Base-by-base conservation (phyloP, 2,888 invertebrate genomes). In the Sthenelais limicola region DNA sequence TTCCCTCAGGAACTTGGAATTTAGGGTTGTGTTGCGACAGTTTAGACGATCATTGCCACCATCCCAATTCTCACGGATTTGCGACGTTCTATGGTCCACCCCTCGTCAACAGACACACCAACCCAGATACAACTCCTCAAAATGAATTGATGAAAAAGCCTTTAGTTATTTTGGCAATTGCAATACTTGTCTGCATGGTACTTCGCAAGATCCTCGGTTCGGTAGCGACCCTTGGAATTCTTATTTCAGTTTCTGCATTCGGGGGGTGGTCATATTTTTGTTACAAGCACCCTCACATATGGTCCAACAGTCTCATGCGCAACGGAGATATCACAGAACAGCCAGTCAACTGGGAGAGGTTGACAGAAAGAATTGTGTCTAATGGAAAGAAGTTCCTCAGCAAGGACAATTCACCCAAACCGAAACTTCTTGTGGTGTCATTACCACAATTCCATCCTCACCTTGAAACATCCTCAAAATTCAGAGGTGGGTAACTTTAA, bases 1-100 rank as follows among this genome's bases (percentile, higher is more conserved):
- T 43, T 49, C 5, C n/a, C 43, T 33, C 35, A 62, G 62, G 62
- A 24, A 62, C 35, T 21, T 62, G 62, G 62, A 62, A 62, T 26
- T 28, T 62, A 15, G 62, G 62, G 12, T 38, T 62, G 35, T 38
- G 62, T 28, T 62, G 62, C 43, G 9, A 33, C 1, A 12, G 38
- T 0, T 28, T 38, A 1, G 62, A 35, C 12, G 62, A 62, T 43
- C 38, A 38, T 35, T 62, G 62, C 38, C 62, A 62, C 38, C 62
- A 62, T 18, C 62, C 62, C 5, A 33, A n/a, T 26, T 38, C 24
- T 12, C 62, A 62, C 26, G 62, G 62, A 4, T 62, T 62, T 62
- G 62, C n/a, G 21, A 9, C 21, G 24, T 62, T 9, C 62, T 62
- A 38, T 24, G 62, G 62, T 1, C 21, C 43, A 24, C 62, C 62